phyloP scores from a whole-genome alignment of 2,888 invertebrate genomes.

The Cheilosia grossa region DNA sequence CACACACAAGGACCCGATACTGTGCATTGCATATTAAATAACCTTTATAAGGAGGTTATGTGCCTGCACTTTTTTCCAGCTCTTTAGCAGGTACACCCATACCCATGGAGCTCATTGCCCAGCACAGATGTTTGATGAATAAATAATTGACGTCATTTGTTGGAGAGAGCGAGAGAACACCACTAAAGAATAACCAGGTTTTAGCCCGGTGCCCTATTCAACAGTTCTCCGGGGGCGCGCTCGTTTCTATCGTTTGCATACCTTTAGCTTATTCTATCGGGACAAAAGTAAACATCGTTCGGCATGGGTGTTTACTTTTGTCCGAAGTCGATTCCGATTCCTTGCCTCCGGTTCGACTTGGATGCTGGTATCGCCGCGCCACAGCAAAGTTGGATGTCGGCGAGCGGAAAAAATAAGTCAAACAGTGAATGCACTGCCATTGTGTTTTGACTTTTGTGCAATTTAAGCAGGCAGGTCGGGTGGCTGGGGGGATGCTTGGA shows the following conservation, averaged over 20 bases:
- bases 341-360: slow-evolving; percentile 30
- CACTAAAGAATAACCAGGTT: slow-evolving; percentile 34
- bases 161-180: slow-evolving; percentile 20
- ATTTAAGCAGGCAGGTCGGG: slow-evolving; percentile 33
- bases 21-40: slow-evolving; percentile 73
- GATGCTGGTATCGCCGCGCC: slow-evolving; percentile 2
- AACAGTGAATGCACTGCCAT: slow-evolving; percentile 57
- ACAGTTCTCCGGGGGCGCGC: slow-evolving; percentile 34
- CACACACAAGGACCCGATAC: slow-evolving; percentile 58
- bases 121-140: slow-evolving; percentile 72
- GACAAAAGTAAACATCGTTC: slow-evolving; percentile 59
- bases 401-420: slow-evolving; percentile 43
- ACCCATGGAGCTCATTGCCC: slow-evolving; percentile 11
- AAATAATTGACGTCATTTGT: slow-evolving; percentile 74
- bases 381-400: not conserved
- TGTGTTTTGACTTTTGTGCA: slow-evolving; percentile 60
- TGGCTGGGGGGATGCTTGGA: slow-evolving; percentile 8
- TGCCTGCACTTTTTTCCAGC: not conserved
- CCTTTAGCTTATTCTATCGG: slow-evolving; percentile 49
- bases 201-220: slow-evolving; percentile 63
- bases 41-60: slow-evolving; percentile 25
- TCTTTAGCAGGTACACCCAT: slow-evolving; percentile 46
- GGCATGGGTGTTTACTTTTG: slow-evolving; percentile 30
- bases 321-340: slow-evolving; percentile 64
- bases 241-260: slow-evolving; percentile 56